Conservation (phyloP, 2,113 vertebrate genomes). For the Halcyon malimbica region DNA sequence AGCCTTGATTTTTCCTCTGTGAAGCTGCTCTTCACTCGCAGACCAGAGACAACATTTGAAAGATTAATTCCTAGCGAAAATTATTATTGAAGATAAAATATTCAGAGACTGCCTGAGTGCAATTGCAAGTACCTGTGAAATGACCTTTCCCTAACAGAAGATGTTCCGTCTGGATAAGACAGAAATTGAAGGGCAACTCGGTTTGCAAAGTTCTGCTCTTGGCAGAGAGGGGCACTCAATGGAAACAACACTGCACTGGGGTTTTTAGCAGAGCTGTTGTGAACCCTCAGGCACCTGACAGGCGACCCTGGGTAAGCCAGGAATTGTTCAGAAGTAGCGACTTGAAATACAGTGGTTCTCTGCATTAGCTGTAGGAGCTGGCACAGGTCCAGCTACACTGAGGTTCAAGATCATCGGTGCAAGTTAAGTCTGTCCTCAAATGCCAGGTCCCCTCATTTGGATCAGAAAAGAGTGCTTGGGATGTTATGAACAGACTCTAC, state of each 20-base stretch:
- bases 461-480: background rate
- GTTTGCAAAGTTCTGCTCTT: background rate
- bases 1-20: slow-evolving; percentile 1
- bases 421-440: background rate
- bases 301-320: background rate
- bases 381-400: background rate
- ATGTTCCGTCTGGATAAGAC: background rate
- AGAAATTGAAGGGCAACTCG: background rate
- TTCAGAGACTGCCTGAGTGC: background rate
- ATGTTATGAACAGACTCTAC: background rate
- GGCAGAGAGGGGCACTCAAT: rapidly evolving
- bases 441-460: background rate
- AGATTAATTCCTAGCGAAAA: slow-evolving; percentile 15
- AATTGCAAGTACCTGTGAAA: slow-evolving; percentile 1
- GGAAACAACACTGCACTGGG: background rate
- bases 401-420: background rate
- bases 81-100: slow-evolving; percentile 12
- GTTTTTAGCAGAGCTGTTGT: background rate
- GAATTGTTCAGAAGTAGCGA: background rate
- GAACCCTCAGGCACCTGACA: background rate
- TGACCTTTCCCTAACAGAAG: background rate
- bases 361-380: background rate
- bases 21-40: background rate
- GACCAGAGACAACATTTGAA: background rate
- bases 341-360: background rate